Base-by-base conservation (phyloP, 2,888 invertebrate species). In the Drosophila tripunctata region DNA sequence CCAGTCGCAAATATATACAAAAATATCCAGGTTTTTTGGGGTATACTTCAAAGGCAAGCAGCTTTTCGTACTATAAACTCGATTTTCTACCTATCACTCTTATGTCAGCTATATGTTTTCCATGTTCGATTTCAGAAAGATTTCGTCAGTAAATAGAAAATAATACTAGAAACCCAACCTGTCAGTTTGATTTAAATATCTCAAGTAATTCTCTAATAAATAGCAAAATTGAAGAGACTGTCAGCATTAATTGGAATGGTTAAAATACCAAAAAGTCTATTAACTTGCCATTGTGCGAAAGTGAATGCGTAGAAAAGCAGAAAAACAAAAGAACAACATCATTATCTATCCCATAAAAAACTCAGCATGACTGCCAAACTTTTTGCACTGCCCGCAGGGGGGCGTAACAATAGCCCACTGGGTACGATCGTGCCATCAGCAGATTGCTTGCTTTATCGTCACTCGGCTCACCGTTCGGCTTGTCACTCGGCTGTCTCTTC, bases 371-470 rank as follows among this genome's bases (percentile, higher is more conserved):
- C 33, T 33, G 38, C 21, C 43, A 24, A 50, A 31, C 10, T 38
- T 41, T 61, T 50, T 51, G 47, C 38, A 36, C n/a, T 22, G 22
- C 2, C 44, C 40, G 21, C 44, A 31, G 45, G 36, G 19, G 63
- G 51, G 54, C 48, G 58, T 58, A 48, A 60, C 62, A 56, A 41
- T 35, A 48, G 10, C 44, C 44, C 55, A 58, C 63, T 68, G 68
- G 24, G 58, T 31, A 5, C 15, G 54, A 72, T 51, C 57, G 52
- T 30, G 12, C 12, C 15, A 43, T 17, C 33, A 35, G 10, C 22
- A 22, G 14, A 24, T 40, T 27, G 33, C 19, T 8, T 22, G 15
- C 19, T 27, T 7, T 21, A 7, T 15, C 21, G 21, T 31, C 17
- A 22, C 3, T 57, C 36, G 24, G 24, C 24, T 38, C 12, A 4